These are phyloP conservation scores for Chionomys nivalis DNA, from an alignment of 2,113 vertebrate genomes.

Conservation along the genomic window DNA sequence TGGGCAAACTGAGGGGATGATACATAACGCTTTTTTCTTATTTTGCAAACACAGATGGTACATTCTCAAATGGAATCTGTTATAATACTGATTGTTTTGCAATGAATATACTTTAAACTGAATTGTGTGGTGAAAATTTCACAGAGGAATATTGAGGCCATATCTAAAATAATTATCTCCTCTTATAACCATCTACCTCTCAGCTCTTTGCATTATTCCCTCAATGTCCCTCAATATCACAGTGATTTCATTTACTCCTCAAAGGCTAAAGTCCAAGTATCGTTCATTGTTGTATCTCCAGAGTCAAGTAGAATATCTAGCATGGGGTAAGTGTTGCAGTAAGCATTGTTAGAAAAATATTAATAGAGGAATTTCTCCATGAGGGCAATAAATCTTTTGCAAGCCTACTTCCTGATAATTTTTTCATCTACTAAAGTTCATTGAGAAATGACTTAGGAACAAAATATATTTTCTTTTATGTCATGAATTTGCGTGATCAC, in stretches of 20 bases:
- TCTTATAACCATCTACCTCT: too few species aligned
- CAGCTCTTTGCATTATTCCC: background rate
- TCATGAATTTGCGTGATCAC: background rate
- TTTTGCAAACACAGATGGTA: background rate
- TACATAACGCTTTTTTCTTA: background rate
- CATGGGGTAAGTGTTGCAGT: background rate
- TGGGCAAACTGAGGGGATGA: background rate
- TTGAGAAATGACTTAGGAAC: background rate
- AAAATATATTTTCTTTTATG: background rate
- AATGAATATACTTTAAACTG: background rate
- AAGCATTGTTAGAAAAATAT: background rate
- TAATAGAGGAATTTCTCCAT: background rate
- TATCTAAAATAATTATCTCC: background rate
- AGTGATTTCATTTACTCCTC: background rate
- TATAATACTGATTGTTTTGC: background rate
- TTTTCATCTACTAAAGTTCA: background rate
- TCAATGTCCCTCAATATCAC: background rate
- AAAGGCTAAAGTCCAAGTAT: background rate
- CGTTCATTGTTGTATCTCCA: too few species aligned
- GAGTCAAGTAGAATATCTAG: background rate
- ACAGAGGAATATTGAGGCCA: background rate
- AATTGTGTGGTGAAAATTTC: background rate
- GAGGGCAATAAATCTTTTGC: background rate
- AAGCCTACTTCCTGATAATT: background rate
- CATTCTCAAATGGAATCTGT: background rate